Percentiles rank a stretch among this genome's conserved stretches.
phyloP scores from a whole-genome alignment of 2,113 vertebrate genomes.

The Emydura subglobosa region DNA sequence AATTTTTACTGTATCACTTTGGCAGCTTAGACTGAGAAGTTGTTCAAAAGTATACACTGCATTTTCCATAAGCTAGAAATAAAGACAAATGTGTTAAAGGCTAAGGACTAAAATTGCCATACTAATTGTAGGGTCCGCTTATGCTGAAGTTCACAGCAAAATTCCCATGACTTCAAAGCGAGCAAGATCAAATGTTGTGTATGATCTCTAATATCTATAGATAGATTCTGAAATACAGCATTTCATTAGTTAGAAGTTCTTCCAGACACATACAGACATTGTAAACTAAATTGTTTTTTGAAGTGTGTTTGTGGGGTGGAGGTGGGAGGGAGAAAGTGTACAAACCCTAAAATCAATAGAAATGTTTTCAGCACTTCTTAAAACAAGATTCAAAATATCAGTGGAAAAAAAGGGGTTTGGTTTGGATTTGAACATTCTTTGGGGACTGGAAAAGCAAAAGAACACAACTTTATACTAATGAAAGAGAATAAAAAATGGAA shows the following conservation, averaged over 20 bases:
- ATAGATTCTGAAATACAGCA: background rate
- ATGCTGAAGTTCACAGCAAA: background rate
- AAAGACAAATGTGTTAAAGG: slow-evolving; percentile 18
- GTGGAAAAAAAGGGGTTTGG: background rate
- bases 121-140: background rate
- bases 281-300: background rate
- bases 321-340: background rate
- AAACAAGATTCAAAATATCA: background rate
- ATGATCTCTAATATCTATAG: background rate
- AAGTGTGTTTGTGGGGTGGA: background rate
- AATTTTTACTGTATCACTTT: slow-evolving; percentile 76
- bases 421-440: background rate
- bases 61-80: slow-evolving; percentile 88
- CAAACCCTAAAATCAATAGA: background rate
- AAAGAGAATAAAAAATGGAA: background rate
- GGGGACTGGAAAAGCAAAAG: background rate
- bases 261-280: background rate
- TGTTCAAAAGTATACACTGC: slow-evolving; percentile 88
- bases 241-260: background rate
- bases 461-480: background rate
- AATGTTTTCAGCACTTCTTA: background rate
- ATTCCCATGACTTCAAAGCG: background rate
- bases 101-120: background rate
- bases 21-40: slow-evolving; percentile 79
- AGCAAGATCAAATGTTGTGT: background rate